Evolutionary conservation across 2,888 invertebrate species (phyloP), one percentile per base, ranked within the genome.

Genomic region (Quadroppia sp.): DNA sequence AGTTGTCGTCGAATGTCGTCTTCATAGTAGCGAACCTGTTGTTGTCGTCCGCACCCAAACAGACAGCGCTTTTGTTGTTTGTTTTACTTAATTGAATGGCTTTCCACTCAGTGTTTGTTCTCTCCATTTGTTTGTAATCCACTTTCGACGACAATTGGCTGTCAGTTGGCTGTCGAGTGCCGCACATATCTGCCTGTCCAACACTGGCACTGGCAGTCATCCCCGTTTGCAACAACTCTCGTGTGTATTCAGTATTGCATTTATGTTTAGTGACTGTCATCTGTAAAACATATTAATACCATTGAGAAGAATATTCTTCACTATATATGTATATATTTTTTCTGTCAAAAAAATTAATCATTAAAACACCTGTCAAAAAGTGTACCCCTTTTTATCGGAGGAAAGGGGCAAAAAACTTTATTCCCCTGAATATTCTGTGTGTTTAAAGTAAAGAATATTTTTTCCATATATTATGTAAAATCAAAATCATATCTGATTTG

Each of bases 201-300:
- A 20, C 50, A 50, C 50, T 50, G 50, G 17, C 20, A 20, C 20
- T 50, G 17, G 17, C 20, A 20, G 50, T 50, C 20, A 20, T 50
- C 50, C 20, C 20, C 50, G 17, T 7, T 36, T 36, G 36, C 36
- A 36, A 50, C 17, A 59, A 56, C 23, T 23, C 59, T 59, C 32
- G 28, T 23, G 59, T 59, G 59, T 11, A 59, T 59, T 59, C 59
- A 28, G 59, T 59, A 23, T 23, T 59, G 11, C 28, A 59, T 23
- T 59, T 59, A 13, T 59, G 59, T 59, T 59, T 59, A 59, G 59
- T 59, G 59, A 59, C 59, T 59, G 59, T 59, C 59, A 59, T 59
- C 59, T 59, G 28, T 28, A 17, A 23, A 59, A 59, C 15, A 50
- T 4, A 7, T n/a, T 20, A 15, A 50, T 4, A 50, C 4, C 4